Conservation (phyloP, 2,797 vertebrate species). For the Myoxocephalus aenaeus region DNA sequence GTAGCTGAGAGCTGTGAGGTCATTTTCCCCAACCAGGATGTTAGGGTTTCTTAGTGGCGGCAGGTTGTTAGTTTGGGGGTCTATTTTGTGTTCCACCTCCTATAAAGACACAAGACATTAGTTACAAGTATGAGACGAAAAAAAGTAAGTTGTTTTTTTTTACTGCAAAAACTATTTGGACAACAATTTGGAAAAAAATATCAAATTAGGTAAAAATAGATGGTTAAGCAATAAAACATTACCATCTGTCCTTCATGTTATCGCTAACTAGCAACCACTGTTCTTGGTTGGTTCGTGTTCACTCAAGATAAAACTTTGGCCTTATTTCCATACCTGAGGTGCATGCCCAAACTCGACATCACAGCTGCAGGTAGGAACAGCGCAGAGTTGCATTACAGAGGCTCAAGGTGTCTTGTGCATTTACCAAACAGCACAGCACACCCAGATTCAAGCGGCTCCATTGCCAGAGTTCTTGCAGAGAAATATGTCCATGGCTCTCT, state of each 20-base stretch:
- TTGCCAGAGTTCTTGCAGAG: slow-evolving; percentile 29
- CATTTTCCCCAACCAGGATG: slow-evolving; percentile 96
- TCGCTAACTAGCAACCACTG: slow-evolving; percentile 16
- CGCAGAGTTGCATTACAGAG: neutral
- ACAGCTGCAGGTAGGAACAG: slow-evolving; percentile 57
- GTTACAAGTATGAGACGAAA: neutral
- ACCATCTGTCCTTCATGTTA: neutral
- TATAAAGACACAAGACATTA: slow-evolving; percentile 66
- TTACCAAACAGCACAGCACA: slow-evolving; percentile 41
- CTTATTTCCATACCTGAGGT: slow-evolving; percentile 68
- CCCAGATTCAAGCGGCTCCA: slow-evolving; percentile 28
- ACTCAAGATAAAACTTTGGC: slow-evolving; percentile 54
- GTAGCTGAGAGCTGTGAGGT: slow-evolving; percentile 97
- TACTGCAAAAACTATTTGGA: neutral
- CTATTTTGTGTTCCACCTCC: slow-evolving; percentile 89
- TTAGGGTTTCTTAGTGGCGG: slow-evolving; percentile 95
- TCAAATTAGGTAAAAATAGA: neutral
- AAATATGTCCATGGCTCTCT: slow-evolving; percentile 39
- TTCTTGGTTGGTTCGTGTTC: slow-evolving; percentile 44
- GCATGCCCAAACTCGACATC: slow-evolving; percentile 73
- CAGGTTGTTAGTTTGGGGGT: slow-evolving; percentile 84
- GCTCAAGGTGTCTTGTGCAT: neutral
- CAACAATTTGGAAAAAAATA: neutral
- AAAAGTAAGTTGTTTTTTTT: neutral
- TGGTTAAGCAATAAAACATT: neutral